phyloP scores from a whole-genome alignment of 1,140 invertebrate species.

The Oscheius sp. region DNA sequence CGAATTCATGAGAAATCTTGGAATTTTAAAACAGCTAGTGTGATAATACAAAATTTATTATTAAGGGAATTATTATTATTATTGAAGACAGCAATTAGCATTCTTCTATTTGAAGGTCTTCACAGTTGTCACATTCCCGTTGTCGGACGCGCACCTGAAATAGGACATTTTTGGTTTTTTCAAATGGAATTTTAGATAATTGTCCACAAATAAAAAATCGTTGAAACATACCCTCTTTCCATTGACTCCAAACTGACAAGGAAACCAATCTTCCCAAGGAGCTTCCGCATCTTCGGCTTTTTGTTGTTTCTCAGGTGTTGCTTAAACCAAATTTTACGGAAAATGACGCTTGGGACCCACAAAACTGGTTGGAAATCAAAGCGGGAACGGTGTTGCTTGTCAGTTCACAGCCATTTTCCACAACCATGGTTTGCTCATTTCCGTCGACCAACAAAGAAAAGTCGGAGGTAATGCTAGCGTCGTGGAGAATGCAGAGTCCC shows the following conservation, averaged over 20 bases:
- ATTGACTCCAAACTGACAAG: conserved; percentile 25
- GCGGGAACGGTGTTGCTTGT: not conserved
- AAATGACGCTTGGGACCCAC: not conserved
- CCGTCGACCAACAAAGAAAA: conserved; percentile 3
- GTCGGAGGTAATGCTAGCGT: not conserved
- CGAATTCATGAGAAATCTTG: too few relatives aligned
- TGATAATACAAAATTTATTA: too few relatives aligned
- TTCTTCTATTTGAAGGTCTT: conserved; percentile 18
- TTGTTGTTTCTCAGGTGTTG: not conserved
- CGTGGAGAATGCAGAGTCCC: conserved; percentile 24
- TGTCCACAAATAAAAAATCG: not conserved
- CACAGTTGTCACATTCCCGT: conserved; percentile 20
- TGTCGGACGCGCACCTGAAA: conserved; percentile 19
- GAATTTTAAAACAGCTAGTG: too few relatives aligned
- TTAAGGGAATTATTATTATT: not conserved
- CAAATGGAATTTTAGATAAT: not conserved
- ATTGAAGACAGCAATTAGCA: conserved; percentile 4
- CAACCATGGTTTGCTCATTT: conserved; percentile 19
- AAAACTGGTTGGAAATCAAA: not conserved
- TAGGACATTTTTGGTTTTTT: not conserved
- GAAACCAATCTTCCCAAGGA: conserved; percentile 23
- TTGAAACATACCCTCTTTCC: not conserved
- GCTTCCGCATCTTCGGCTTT: conserved; percentile 2
- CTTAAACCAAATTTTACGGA: not conserved
- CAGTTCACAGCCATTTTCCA: conserved; percentile 30